These are phyloP conservation scores for Anhinga rufa DNA, from an alignment of 2,113 vertebrate genomes.

Conservation along the genomic window DNA sequence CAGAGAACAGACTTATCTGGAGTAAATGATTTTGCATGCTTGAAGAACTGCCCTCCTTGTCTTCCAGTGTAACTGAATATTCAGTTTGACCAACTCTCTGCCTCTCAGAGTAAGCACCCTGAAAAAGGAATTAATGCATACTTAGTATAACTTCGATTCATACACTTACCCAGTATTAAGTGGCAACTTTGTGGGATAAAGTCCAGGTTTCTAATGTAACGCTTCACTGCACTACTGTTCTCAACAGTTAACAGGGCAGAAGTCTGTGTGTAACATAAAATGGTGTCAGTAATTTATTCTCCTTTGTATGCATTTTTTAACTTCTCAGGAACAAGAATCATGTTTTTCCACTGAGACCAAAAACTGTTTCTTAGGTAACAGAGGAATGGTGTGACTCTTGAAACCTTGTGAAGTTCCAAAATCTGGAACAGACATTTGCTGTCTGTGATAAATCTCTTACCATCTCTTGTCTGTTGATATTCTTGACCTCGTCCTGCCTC, in stretches of 20 bases:
- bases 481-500: background rate
- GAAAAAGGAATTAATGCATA: background rate
- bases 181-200: background rate
- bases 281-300: background rate
- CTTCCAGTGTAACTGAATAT: background rate
- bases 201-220: background rate
- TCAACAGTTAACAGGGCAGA: background rate
- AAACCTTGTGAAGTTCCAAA: background rate
- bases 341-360: background rate
- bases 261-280: background rate
- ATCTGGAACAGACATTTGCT: background rate
- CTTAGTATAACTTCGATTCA: rapidly evolving
- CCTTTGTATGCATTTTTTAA: background rate
- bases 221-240: background rate
- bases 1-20: background rate
- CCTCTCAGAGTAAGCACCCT: background rate
- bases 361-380: background rate
- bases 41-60: background rate
- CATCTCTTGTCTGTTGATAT: background rate
- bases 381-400: background rate
- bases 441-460: background rate
- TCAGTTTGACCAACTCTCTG: background rate
- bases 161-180: background rate
- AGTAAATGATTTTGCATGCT: background rate
- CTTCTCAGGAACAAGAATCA: background rate